Percentiles rank a stretch among this genome's conserved stretches.
Conservation (phyloP, 2,888 invertebrate species). For the Sarcophaga caerulescens region DNA sequence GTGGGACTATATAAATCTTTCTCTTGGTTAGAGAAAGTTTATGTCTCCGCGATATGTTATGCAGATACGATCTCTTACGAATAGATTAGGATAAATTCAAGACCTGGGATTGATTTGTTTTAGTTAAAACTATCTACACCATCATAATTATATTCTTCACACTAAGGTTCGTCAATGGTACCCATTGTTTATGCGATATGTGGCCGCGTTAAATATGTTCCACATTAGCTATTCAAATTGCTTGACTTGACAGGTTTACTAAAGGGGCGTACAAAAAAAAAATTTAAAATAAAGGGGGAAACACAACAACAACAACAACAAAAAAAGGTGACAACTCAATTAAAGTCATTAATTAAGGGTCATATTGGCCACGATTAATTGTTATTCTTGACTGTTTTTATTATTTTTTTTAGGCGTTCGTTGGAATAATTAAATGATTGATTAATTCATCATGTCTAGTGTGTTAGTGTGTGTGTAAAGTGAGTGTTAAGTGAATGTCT, state of each 20-base stretch:
- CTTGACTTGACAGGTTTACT: background rate
- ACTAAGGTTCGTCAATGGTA: too few relatives aligned
- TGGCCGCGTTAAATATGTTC: too few relatives aligned
- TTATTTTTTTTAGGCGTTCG: background rate
- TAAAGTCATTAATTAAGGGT: constrained; percentile 5
- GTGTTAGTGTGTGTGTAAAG: constrained; percentile 22
- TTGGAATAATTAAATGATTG: constrained; percentile 60
- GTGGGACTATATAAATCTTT: too few relatives aligned
- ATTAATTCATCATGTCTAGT: constrained; percentile 59
- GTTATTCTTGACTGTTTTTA: background rate
- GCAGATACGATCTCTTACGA: too few relatives aligned
- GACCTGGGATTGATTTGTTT: too few relatives aligned
- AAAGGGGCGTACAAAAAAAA: constrained; percentile 2
- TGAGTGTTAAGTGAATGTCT: constrained; percentile 33
- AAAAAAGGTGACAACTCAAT: constrained; percentile 25
- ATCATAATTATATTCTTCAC: too few relatives aligned
- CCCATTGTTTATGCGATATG: too few relatives aligned
- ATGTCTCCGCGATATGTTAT: too few relatives aligned
- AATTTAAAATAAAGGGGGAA: background rate
- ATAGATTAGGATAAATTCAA: too few relatives aligned
- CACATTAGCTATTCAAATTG: constrained; percentile 18
- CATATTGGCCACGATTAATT: constrained; percentile 16
- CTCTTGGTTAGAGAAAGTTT: too few relatives aligned
- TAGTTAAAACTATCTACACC: too few relatives aligned
- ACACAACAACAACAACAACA: background rate